Evolutionary conservation across 2,113 vertebrate genomes (phyloP), one percentile per base, ranked within the genome.

Genomic region (Plestiodon gilberti): DNA sequence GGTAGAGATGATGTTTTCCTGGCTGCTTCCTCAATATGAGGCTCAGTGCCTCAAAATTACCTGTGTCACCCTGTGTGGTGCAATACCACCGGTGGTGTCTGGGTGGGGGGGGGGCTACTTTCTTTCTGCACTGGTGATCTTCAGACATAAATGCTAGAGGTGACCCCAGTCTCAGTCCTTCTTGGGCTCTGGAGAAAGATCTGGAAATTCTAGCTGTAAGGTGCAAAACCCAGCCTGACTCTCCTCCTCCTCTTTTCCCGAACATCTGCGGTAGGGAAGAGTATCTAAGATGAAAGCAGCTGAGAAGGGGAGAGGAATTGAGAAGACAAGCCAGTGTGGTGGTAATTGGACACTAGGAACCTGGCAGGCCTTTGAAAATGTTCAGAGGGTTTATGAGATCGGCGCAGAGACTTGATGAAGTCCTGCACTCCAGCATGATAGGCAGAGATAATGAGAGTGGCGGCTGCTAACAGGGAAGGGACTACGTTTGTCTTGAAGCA

Each of bases 321-420:
- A 93, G 94, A 95, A 96, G 96, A 90, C 94, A 95, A 96, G 96
- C 88, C 86, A 80, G 95, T 95, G 93, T 96, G 94, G 95, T 95
- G 95, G 95, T 97, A 97, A 97, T 97, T 97, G 96, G 96, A 94
- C 95, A 96, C 96, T 91, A 90, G 82, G 95, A 96, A 95, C 92
- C 94, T 88, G 85, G 94, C 87, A 94, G 89, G 92, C 92, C 96
- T 97, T 97, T 96, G 97, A 97, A 97, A 96, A 93, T 89, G 94
- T 95, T 97, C 95, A 96, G 95, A 96, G 95, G 93, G 90, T 96
- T 96, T 96, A 90, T 62, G 76, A 97, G 95, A 90, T 89, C 1
- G 94, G 93, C 93, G 94, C 94, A 91, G 95, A 95, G 93, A 95
- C 95, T 93, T 94, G 93, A 95, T 91, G 87, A 93, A 94, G 91